Base-by-base conservation (phyloP, 2,113 vertebrate species). In the Dissostichus mawsoni region DNA sequence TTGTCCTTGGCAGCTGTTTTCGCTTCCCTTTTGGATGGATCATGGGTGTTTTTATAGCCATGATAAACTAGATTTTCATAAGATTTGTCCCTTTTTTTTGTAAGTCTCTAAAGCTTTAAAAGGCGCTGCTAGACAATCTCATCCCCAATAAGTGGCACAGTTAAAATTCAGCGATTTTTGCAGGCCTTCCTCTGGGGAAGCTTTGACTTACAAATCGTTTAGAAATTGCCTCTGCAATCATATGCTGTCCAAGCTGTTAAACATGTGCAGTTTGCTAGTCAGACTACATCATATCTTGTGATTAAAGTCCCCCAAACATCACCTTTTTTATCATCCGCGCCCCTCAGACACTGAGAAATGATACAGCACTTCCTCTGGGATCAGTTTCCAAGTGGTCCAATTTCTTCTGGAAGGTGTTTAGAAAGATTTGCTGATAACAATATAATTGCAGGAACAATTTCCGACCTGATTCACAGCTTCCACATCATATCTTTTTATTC, bases 381-480 rank as follows among this genome's bases (percentile, higher is more conserved):
- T 74, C 55, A 12, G 6, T 55, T 69, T 65, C 57, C 23, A 69
- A 16, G 11, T 62, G 67, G 57, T 48, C 33, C 41, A 16, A 4
- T 79, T 69, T 63, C 18, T 53, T 48, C 44, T 55, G 16, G 63
- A 66, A 69, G 44, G 14, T 47, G 59, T 79, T 79, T 51, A 33
- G 51, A 61, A 11, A 51, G 45, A 74, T 44, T 68, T 20, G 10
- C 44, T 48, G 33, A 78, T 75, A 59, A 80, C 63, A 59, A 25
- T 18, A 8, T 71, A 52, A 66, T 72, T 81, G 20, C n/a, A 5
- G 36, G 3, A 74, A 73, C 33, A 56, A 81, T 86, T 76, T 78
- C 65, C 80, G 87, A 86, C 89, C 84, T 65, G 81, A 80, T 89
- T 90, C 76, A 47, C 81, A 48, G 56, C 75, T 69, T 76, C 56